phyloP scores from a whole-genome alignment of 1,140 invertebrate species.

The Mizuhopecten yessoensis region DNA sequence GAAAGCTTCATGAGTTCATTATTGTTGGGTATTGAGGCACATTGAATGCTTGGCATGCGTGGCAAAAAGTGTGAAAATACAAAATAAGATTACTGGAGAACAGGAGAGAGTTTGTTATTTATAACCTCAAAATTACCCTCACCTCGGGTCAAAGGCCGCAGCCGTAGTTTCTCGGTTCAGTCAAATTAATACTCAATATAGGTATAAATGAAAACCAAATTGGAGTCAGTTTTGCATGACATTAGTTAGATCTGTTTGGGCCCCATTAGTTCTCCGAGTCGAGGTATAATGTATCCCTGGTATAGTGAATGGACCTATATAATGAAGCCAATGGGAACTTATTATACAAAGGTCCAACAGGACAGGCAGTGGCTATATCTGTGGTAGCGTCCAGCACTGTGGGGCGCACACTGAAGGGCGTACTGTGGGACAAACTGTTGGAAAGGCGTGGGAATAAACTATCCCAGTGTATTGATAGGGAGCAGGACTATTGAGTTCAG shows the following conservation, averaged over 20 bases:
- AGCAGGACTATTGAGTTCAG: not conserved
- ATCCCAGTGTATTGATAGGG: constrained; percentile 27
- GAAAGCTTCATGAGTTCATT: not conserved
- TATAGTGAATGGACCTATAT: not conserved
- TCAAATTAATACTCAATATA: constrained; percentile 6
- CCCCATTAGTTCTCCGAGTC: not conserved
- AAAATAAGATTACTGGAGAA: not conserved
- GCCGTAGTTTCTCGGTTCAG: not conserved
- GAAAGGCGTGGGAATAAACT: not conserved
- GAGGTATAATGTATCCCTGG: not conserved
- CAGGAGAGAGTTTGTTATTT: not conserved
- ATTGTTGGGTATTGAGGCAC: not conserved
- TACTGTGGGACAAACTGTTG: not conserved
- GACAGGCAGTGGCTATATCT: not conserved
- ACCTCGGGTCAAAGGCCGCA: not conserved
- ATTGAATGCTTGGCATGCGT: not conserved
- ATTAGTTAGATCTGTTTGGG: not conserved
- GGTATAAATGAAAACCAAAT: constrained; percentile 9
- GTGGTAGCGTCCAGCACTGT: not conserved
- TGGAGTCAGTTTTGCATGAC: constrained; percentile 25
- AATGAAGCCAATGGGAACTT: not conserved
- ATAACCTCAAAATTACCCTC: not conserved
- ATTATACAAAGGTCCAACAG: not conserved
- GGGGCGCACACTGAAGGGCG: not conserved
- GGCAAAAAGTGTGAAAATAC: not conserved